Conservation (phyloP, 2,113 vertebrate species). For the Lichenostomus cassidix region DNA sequence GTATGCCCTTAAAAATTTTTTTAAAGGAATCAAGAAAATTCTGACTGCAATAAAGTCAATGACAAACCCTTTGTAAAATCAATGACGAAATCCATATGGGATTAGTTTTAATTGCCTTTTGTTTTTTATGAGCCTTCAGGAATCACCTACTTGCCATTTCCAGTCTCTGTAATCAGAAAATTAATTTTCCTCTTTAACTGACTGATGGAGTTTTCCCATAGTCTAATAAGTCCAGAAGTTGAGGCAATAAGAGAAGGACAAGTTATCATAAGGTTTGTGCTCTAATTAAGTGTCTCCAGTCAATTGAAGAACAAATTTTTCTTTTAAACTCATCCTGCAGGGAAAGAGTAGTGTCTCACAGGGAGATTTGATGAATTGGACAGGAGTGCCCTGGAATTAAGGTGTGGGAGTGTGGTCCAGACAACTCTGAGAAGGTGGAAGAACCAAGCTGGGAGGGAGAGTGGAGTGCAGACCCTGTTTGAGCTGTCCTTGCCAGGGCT, state of each 20-base stretch:
- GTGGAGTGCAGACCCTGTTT: not conserved
- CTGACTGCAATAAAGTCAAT: not conserved
- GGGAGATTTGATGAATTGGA: not conserved
- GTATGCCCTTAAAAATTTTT: not conserved
- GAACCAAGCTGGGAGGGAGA: not conserved
- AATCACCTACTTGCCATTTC: conserved; percentile 12
- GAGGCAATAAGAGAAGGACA: not conserved
- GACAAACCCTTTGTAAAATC: conserved; percentile 4
- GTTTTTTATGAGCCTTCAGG: conserved; percentile 51
- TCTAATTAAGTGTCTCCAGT: not conserved
- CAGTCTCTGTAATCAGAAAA: conserved; percentile 10
- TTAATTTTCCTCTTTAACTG: conserved; percentile 12
- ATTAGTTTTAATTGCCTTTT: conserved; percentile 37
- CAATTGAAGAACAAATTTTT: not conserved
- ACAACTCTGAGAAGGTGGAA: not conserved
- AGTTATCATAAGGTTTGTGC: not conserved
- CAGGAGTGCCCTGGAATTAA: not conserved
- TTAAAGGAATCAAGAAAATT: not conserved
- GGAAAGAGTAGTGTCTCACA: not conserved
- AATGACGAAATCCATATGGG: not conserved
- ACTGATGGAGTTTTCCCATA: not conserved
- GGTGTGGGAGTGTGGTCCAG: not conserved
- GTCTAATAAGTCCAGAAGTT: not conserved
- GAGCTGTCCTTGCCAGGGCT: not conserved
- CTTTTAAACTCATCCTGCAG: not conserved